Evolutionary conservation across 2,113 vertebrate genomes (phyloP).

Genomic region (Steatornis caripensis): DNA sequence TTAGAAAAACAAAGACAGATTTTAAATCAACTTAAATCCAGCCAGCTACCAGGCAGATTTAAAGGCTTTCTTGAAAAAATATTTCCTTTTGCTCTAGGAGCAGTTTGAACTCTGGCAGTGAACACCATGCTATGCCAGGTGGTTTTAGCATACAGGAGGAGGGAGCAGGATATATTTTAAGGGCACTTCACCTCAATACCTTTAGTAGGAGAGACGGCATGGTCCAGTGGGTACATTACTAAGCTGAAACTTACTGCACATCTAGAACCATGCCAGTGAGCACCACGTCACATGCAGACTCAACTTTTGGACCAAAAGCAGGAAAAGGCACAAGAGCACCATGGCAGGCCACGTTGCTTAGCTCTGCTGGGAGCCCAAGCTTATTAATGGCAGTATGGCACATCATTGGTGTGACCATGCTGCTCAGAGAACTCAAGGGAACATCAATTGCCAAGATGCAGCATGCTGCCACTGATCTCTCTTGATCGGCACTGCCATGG

Average conservation of each 20-base stretch:
- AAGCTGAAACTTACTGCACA: neutral
- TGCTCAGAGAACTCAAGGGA: neutral
- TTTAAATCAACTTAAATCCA: neutral
- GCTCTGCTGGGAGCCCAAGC: neutral
- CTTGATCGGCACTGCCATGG: accelerated
- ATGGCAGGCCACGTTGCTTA: neutral
- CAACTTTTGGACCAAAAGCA: neutral
- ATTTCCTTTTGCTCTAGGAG: neutral
- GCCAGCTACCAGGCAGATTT: neutral
- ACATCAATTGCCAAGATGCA: neutral
- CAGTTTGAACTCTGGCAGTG: neutral
- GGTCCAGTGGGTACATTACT: neutral
- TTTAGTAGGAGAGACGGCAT: neutral
- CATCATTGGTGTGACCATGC: neutral
- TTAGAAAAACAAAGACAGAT: neutral
- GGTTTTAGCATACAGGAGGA: neutral
- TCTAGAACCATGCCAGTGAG: neutral
- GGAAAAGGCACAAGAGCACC: neutral
- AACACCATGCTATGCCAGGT: neutral
- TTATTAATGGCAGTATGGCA: neutral
- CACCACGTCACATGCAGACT: neutral
- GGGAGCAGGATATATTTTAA: neutral
- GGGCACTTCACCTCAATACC: neutral
- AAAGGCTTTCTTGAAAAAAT: neutral
- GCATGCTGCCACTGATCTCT: too few relatives aligned